phyloP scores from a whole-genome alignment of 2,888 invertebrate genomes.

The Trachelus stipa region DNA sequence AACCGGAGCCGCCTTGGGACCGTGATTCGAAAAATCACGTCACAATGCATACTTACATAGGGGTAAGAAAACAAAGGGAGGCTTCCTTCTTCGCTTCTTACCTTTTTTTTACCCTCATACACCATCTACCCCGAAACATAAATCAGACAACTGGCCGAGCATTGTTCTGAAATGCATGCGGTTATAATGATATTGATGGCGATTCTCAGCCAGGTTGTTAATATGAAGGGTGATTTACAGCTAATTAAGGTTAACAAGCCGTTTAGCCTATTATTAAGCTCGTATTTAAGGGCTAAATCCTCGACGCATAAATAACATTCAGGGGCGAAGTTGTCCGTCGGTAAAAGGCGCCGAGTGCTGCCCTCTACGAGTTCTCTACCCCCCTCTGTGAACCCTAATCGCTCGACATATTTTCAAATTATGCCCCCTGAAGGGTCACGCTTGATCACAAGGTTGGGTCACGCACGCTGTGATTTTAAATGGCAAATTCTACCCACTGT shows the following conservation, averaged over 20 bases:
- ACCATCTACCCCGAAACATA: conserved; percentile 21
- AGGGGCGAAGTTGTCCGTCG: neutral
- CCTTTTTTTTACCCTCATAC: conserved; percentile 23
- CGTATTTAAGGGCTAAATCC: conserved; percentile 48
- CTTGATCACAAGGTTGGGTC: neutral
- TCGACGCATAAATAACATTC: conserved; percentile 48
- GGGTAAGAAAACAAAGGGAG: neutral
- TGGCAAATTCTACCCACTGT: conserved; percentile 46
- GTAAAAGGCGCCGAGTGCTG: conserved; percentile 19
- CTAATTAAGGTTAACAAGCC: conserved; percentile 62
- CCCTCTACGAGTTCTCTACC: conserved; percentile 13
- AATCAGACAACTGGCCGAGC: conserved; percentile 29
- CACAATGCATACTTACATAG: neutral
- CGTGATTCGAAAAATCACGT: no score
- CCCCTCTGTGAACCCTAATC: conserved; percentile 44
- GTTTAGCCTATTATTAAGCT: conserved; percentile 59
- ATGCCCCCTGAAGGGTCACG: conserved; percentile 30
- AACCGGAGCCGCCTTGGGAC: no score
- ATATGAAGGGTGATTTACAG: conserved; percentile 55
- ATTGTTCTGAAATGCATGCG: conserved; percentile 28
- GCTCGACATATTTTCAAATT: conserved; percentile 55
- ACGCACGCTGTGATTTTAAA: conserved; percentile 59
- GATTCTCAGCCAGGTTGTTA: conserved; percentile 33
- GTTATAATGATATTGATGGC: conserved; percentile 39
- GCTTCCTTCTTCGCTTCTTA: neutral